Percentiles rank a stretch among this genome's conserved stretches.
phyloP scores from a whole-genome alignment of 2,113 vertebrate species.

The Sylvia atricapilla region DNA sequence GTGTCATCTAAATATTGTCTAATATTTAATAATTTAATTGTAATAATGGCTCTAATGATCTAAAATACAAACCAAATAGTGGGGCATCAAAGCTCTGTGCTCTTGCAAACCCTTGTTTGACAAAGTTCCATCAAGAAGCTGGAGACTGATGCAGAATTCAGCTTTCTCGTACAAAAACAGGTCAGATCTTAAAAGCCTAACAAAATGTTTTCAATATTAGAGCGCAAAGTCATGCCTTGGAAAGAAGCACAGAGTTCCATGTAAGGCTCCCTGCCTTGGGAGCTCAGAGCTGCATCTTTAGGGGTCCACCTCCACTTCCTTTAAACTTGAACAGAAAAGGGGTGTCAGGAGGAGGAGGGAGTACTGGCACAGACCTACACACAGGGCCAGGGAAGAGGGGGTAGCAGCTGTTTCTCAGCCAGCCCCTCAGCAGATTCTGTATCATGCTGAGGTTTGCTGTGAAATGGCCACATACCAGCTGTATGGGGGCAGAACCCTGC shows the following conservation, averaged over 20 bases:
- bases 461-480: neutral
- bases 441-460: neutral
- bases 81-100: rapidly evolving
- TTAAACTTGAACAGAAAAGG: neutral
- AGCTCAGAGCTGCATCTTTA: neutral
- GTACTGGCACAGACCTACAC: rapidly evolving
- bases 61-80: neutral
- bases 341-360: neutral
- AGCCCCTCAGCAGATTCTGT: neutral
- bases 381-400: rapidly evolving
- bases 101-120: neutral
- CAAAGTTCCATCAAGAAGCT: neutral
- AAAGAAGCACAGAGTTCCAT: rapidly evolving
- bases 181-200: neutral
- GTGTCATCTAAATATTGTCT: neutral
- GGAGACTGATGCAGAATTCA: neutral
- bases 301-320: neutral
- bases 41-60: neutral
- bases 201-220: neutral
- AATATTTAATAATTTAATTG: neutral
- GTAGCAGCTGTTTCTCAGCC: neutral
- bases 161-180: neutral
- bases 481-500: rapidly evolving
- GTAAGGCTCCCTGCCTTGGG: neutral
- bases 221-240: rapidly evolving